Evolutionary conservation across 2,888 invertebrate genomes (phyloP), one percentile per base, ranked within the genome.

Genomic region (Tenthredo notha): DNA sequence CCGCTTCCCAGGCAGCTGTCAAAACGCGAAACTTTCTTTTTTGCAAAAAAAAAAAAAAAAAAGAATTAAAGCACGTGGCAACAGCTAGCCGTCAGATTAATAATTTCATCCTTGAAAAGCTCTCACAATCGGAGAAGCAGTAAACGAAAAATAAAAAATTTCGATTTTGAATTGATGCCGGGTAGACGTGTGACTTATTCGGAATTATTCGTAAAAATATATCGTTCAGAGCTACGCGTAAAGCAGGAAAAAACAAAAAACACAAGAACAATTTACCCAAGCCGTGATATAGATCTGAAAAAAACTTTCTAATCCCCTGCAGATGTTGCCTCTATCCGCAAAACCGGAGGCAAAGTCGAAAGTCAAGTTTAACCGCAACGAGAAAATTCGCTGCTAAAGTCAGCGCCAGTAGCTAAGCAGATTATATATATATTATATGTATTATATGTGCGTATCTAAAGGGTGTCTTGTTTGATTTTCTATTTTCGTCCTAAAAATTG

Each of bases 31-130:
- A 50, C n/a, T 18, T 50, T 50, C n/a, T 50, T n/a, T n/a, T 50
- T 6, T 33, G 33, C 0, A 4, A 33, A 33, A 50, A 18, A 5
- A 15, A 50, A 47, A 50, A 50, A 50, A 18, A n/a, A 50, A 50
- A n/a, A n/a, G n/a, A n/a, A n/a, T n/a, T n/a, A n/a, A n/a, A 50
- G 50, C 21, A 43, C 29, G 15, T 40, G 37, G 61, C 33, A 12
- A n/a, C n/a, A 1, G 10, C 37, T 15, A 37, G 80, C 33, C 40
- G 61, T 61, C 80, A 40, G 80, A 54, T 80, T 50, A 50, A 50
- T 37, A 80, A 80, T 61, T 61, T 61, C 33, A 54, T 40, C 10
- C 61, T 58, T 40, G 37, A 58, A 54, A 61, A 54, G 61, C 72
- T 72, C 72, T 37, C 33, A 9, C n/a, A 72, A n/a, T 72, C 40